These are phyloP conservation scores for Spisula solida DNA, from an alignment of 2,888 invertebrate species.

Conservation along the genomic window DNA sequence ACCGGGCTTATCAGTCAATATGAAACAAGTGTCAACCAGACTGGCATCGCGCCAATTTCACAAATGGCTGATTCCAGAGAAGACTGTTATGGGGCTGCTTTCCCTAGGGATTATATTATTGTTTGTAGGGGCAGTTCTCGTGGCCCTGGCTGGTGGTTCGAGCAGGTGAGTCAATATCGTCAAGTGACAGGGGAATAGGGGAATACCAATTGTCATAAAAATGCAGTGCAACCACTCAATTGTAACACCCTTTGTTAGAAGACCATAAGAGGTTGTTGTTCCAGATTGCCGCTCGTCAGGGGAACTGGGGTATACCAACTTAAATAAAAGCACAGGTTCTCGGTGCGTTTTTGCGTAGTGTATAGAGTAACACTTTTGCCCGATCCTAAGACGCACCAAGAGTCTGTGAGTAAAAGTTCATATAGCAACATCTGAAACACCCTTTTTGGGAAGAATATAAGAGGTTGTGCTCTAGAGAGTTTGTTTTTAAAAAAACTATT, in stretches of 20 bases:
- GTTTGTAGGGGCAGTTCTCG: slow-evolving; percentile 81
- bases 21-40: slow-evolving; percentile 53
- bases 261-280: not conserved
- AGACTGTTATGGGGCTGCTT: slow-evolving; percentile 77
- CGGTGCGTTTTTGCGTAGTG: no score
- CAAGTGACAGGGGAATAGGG: no score
- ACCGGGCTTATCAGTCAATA: not conserved
- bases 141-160: slow-evolving; percentile 70
- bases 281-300: not conserved
- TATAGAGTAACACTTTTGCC: no score
- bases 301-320: not conserved
- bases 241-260: not conserved
- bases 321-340: no score
- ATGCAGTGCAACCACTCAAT: not conserved
- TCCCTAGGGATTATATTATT: slow-evolving; percentile 80
- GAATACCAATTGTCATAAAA: no score
- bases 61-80: slow-evolving; percentile 75
- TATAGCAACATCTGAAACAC: no score
- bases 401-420: no score
- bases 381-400: no score
- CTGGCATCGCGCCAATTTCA: slow-evolving; percentile 72
- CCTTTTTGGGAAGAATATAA: not conserved
- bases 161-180: slow-evolving; percentile 49
- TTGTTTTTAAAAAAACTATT: no score
- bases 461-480: no score